Base-by-base conservation (phyloP, 2,888 invertebrate species). In the Pinctada fucata region DNA sequence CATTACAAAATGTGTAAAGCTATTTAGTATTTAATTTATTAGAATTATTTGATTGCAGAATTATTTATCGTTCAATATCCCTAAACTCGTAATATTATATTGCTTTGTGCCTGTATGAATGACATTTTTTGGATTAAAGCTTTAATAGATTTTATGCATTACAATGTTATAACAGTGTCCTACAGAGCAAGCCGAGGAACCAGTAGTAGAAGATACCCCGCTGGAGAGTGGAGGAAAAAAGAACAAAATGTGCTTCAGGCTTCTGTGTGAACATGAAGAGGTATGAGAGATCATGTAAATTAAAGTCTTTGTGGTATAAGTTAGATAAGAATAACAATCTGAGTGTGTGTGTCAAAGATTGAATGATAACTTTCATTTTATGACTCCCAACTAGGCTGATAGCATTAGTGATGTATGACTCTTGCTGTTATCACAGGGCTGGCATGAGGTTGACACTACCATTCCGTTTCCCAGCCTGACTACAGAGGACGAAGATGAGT, bases 231-330 rank as follows among this genome's bases (percentile, higher is more conserved):
- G 72, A 75, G 64, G 72, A 76, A 31, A 47, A 75, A 67, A 66
- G 50, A 3, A 65, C 6, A 52, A 58, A 69, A 16, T 47, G 78
- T 89, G 88, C 76, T 87, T 87, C 73, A 80, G 84, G 50, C 70
- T 88, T 31, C 76, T 90, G 50, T 90, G 89, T 85, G 90, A 90
- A 78, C 79, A 84, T 81, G 85, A 86, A 68, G 83, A 86, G 88
- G 88, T 88, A 82, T 1, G 48, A 45, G 0, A 31, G 31, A 31
- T 31, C 31, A 31, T 31, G 31, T 31, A 31, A 31, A 31, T 31
- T 31, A 31, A 31, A 31, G 31, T 31, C 31, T 31, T 31, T 31
- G 31, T 31, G 31, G 3, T 64, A n/a, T n/a, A 13, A 4, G 64
- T 64, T 4, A 5, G 13, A n/a, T 64, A 3, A n/a, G 16, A 64